phyloP scores from a whole-genome alignment of 2,113 vertebrate genomes.

The Chiloscyllium plagiosum region DNA sequence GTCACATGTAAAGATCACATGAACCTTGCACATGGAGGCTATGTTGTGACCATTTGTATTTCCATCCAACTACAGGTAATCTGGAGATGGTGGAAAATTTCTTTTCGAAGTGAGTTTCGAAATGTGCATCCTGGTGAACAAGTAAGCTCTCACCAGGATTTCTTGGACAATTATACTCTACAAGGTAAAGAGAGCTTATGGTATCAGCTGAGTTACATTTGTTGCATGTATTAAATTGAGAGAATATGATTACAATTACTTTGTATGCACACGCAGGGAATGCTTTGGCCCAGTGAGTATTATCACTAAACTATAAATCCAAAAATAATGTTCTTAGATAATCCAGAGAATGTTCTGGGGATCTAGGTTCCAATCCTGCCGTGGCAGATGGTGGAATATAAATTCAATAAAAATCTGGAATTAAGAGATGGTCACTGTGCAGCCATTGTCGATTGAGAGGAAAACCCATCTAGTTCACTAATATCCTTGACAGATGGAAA shows the following conservation, averaged over 20 bases:
- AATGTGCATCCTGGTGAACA: constrained; percentile 53
- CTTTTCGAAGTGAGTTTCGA: constrained; percentile 51
- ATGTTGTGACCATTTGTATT: not conserved
- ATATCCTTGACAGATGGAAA: too few species aligned
- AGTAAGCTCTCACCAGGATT: constrained; percentile 52
- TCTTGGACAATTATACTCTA: constrained; percentile 53
- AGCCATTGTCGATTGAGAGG: too few species aligned
- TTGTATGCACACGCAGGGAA: too few species aligned
- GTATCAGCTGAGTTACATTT: not conserved
- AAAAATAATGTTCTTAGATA: too few species aligned
- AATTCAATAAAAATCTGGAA: too few species aligned
- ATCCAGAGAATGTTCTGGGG: too few species aligned
- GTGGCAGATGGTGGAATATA: too few species aligned
- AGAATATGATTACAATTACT: not conserved
- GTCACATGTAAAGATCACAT: not conserved
- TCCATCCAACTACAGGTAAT: constrained; percentile 49
- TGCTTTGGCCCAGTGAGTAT: too few species aligned
- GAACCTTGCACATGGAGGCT: not conserved
- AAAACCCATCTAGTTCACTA: too few species aligned
- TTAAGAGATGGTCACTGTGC: too few species aligned
- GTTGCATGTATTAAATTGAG: not conserved
- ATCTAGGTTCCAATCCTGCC: too few species aligned
- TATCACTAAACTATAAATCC: too few species aligned
- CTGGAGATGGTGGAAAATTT: constrained; percentile 67
- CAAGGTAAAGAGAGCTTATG: constrained; percentile 51